Base-by-base conservation (phyloP, 92 coral and sea anemone species). In the Epizoanthus ramosus region DNA sequence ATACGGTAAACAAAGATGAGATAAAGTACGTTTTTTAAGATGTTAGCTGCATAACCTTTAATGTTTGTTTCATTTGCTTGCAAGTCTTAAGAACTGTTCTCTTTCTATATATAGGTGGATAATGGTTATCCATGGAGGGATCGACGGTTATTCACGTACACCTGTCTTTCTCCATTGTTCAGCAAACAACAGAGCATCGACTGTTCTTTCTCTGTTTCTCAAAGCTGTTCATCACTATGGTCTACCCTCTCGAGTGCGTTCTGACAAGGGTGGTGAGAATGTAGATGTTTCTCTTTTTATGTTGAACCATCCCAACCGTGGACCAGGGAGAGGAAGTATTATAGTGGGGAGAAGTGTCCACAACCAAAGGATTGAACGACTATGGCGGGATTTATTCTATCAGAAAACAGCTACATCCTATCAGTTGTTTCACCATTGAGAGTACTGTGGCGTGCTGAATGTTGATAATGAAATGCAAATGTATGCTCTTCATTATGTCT, bases 341-440 rank as follows among this genome's bases (percentile, higher is more conserved):
- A 61, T 61, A 2, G 67, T 61, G 21, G 67, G 67, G 22, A n/a
- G n/a, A n/a, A n/a, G n/a, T n/a, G n/a, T n/a, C n/a, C n/a, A n/a
- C n/a, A n/a, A n/a, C n/a, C n/a, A 76, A 76, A 76, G 57, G 47
- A 77, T 31, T 21, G 83, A 77, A 61, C 25, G 57, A 23, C 71
- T 77, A 19, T 77, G 83, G 83, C 47, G 83, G 16, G 83, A 77
- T 13, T 67, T 77, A 17, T 77, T 37, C 50, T 77, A 77, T 23
- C 70, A 77, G 61, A 31, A 16, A 57, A 73, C 63, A 14, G 63
- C 79, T 50, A 73, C 79, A 21, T 73, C 52, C 25, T 73, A 77
- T 53, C 83, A 77, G 54, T 25, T 77, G 5, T 77, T 77, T 64
- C 25, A 77, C 71, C 83, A 60, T 23, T 67, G 58, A 14, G 83